Base-by-base conservation (phyloP, 1,140 invertebrate genomes). In the Tetramorium parvispinum region DNA sequence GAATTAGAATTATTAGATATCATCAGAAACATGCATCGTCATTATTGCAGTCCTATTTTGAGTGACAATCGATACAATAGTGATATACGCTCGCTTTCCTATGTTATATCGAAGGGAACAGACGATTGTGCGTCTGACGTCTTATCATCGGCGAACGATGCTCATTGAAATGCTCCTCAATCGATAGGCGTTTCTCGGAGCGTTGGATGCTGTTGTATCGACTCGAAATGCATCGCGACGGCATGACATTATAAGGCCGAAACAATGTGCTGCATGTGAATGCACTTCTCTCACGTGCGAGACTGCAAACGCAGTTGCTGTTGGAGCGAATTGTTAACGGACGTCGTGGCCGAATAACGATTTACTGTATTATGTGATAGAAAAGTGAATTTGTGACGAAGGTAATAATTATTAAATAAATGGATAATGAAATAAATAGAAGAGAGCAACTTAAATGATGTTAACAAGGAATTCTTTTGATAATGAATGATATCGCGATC, bases 111-210 rank as follows among this genome's bases (percentile, higher is more conserved):
- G 66, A 43, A 79, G n/a, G 53, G n/a, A 40, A 4, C 10, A 24
- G 10, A 18, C 7, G 66, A 51, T 75, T 32, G 65, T 85, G 88
- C 55, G 16, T 75, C n/a, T 63, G 82, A 89, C 83, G 53, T 89
- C 49, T 83, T 82, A 86, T 86, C 76, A 61, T 70, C 71, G 55
- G 43, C 40, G 46, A 11, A 68, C 37, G 61, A 16, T 68, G n/a
- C 18, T n/a, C 40, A 86, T 89, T 82, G 76, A 86, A 82, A 71
- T 77, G 53, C 21, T 75, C 70, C 82, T 70, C 79, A 86, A 89
- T 89, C 88, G 87, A 89, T 89, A 81, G 46, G 13, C 46, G 49
- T 75, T 66, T 71, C 75, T 55, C 83, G 4, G 18, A 57, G 11
- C 40, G 24, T 40, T 70, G 24, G 8, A 16, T 71, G n/a, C 32